phyloP scores from a whole-genome alignment of 2,797 vertebrate species.

The Eurystomus glaucurus region DNA sequence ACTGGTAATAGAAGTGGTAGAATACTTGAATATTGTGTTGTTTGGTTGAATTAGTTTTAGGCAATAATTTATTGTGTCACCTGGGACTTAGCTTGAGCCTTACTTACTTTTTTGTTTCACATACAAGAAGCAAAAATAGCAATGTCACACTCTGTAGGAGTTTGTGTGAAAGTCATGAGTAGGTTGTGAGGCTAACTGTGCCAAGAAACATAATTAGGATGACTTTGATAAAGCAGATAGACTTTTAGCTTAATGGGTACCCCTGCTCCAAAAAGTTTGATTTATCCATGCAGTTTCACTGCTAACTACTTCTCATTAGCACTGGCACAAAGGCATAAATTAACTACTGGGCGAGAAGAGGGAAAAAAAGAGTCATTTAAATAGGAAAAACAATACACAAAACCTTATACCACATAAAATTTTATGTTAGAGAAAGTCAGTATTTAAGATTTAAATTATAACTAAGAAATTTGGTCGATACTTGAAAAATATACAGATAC shows the following conservation, averaged over 20 bases:
- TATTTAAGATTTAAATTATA: neutral
- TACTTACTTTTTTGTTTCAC: neutral
- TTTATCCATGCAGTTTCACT: neutral
- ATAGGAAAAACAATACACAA: neutral
- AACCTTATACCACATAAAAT: neutral
- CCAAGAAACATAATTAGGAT: neutral
- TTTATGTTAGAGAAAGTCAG: neutral
- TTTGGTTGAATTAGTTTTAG: neutral
- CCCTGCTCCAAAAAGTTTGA: neutral
- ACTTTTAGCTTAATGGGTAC: neutral
- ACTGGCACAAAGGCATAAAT: neutral
- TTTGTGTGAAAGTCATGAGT: neutral
- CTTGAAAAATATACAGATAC: neutral
- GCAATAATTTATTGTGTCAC: neutral
- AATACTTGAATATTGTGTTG: neutral
- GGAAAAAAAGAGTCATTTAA: neutral
- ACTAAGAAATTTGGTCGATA: neutral
- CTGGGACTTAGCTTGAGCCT: neutral
- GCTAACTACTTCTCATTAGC: neutral
- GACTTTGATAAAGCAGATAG: neutral
- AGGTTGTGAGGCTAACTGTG: neutral
- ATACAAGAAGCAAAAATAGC: neutral
- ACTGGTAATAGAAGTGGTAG: neutral
- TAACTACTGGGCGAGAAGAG: neutral
- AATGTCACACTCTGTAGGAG: neutral